These are phyloP conservation scores for Centropristis striata DNA, from an alignment of 2,113 vertebrate genomes.

Conservation along the genomic window DNA sequence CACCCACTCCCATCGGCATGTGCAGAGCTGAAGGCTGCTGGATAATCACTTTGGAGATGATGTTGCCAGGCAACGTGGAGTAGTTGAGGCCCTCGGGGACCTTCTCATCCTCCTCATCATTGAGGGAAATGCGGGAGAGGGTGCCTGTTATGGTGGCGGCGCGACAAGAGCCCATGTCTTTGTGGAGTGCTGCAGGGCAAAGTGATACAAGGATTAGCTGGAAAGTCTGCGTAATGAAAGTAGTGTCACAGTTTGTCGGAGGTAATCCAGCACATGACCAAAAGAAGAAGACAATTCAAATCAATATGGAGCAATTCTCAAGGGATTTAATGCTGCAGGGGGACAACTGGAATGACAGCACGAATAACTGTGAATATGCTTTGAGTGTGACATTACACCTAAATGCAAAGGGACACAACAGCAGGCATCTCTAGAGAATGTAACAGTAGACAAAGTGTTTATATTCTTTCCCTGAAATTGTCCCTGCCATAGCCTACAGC, in stretches of 20 bases:
- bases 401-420: conserved; percentile 28
- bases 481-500: neutral
- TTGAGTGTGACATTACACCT: conserved; percentile 32
- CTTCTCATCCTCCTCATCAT: conserved; percentile 97
- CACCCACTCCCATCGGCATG: conserved; percentile 94
- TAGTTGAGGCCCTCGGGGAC: conserved; percentile 95
- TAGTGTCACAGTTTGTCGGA: conserved; percentile 36
- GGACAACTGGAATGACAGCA: conserved; percentile 25
- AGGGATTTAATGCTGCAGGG: conserved; percentile 25
- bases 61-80: conserved; percentile 97
- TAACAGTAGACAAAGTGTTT: conserved; percentile 45
- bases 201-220: conserved; percentile 58
- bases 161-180: conserved; percentile 97
- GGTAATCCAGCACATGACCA: conserved; percentile 41
- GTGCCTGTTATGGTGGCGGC: conserved; percentile 97
- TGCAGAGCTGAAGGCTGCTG: conserved; percentile 95
- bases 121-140: conserved; percentile 97
- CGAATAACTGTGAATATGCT: conserved; percentile 51
- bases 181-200: conserved; percentile 92
- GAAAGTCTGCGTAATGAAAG: conserved; percentile 39
- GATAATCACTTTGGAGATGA: conserved; percentile 99
- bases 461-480: conserved; percentile 25
- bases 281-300: conserved; percentile 50
- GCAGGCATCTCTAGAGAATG: conserved; percentile 42
- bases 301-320: conserved; percentile 29